Evolutionary conservation across 2,888 invertebrate species (phyloP).

Genomic region (Malthinus seriepunctatus): DNA sequence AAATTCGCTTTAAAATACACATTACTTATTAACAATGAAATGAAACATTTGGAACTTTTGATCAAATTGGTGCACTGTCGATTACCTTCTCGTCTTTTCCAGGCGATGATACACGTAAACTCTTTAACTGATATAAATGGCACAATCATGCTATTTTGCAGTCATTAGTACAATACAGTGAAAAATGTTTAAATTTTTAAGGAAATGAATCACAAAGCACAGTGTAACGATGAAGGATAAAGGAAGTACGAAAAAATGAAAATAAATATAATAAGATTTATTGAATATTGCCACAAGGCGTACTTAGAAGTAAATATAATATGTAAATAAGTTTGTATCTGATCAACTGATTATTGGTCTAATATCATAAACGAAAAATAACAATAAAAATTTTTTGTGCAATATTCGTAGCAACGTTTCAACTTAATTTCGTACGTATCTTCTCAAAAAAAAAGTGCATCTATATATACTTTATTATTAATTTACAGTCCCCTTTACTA

Average conservation of each 20-base stretch:
- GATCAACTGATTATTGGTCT: conserved; percentile 34
- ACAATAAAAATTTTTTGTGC: conserved; percentile 21
- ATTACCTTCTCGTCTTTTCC: too few species aligned
- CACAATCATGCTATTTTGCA: too few species aligned
- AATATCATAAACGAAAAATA: conserved; percentile 11
- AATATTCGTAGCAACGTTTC: conserved; percentile 8
- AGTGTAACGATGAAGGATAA: too few species aligned
- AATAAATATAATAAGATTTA: conserved; percentile 28
- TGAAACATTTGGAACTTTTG: too few species aligned
- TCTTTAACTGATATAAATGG: too few species aligned
- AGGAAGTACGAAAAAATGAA: not conserved
- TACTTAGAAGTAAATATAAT: conserved; percentile 34
- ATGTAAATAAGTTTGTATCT: conserved; percentile 35
- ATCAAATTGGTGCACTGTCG: too few species aligned
- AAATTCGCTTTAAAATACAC: too few species aligned
- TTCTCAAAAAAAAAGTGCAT: not conserved
- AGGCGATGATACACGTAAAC: too few species aligned
- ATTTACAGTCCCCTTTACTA: not conserved
- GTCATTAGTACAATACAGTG: too few species aligned
- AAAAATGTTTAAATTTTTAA: too few species aligned
- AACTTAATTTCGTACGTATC: not conserved
- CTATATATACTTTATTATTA: conserved; percentile 6
- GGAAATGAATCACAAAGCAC: too few species aligned
- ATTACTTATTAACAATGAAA: too few species aligned
- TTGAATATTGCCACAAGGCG: conserved; percentile 38